Evolutionary conservation across 2,888 invertebrate genomes (phyloP), one percentile per base, ranked within the genome.

Genomic region (Cantharis flavilabris): DNA sequence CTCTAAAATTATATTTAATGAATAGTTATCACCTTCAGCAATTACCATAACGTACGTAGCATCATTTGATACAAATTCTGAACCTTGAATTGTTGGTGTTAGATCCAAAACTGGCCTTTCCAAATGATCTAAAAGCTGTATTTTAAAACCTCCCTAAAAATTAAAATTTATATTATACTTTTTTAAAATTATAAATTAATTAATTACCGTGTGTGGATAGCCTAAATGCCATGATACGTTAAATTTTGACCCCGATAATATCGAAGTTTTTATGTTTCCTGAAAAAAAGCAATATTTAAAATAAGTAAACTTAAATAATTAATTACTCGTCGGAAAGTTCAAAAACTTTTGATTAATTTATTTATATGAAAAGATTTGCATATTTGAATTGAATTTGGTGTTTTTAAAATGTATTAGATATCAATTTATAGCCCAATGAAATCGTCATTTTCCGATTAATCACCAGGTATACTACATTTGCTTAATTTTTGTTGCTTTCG

Each of bases 191-290:
- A 5, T 13, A 49, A n/a, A n/a, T 49, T 5, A 49, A 62, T 70
- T 63, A 90, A 93, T 92, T 90, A 96, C 96, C 90, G 93, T 91
- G 86, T 98, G 98, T 5, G 98, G 96, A 89, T 97, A 98, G 11
- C 97, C 96, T 84, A 98, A 91, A 89, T 97, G 97, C 98, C 98
- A 98, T 79, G 96, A 94, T 70, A 97, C 94, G 88, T 95, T 97
- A 85, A 98, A 93, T 80, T 92, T 92, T 79, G 96, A 94, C 73
- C 97, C 97, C 16, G 96, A 92, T 79, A 95, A 87, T 84, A 97
- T 90, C 20, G 95, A 92, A 49, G 97, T 97, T 87, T 92, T 93
- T 84, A 94, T 90, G 84, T 92, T 91, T 82, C 96, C 97, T 96
- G 26, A 26, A 92, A 30, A 91, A 79, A 82, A 84, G 85, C 84